Base-by-base conservation (phyloP, 2,113 vertebrate species). In the Labrus mixtus region DNA sequence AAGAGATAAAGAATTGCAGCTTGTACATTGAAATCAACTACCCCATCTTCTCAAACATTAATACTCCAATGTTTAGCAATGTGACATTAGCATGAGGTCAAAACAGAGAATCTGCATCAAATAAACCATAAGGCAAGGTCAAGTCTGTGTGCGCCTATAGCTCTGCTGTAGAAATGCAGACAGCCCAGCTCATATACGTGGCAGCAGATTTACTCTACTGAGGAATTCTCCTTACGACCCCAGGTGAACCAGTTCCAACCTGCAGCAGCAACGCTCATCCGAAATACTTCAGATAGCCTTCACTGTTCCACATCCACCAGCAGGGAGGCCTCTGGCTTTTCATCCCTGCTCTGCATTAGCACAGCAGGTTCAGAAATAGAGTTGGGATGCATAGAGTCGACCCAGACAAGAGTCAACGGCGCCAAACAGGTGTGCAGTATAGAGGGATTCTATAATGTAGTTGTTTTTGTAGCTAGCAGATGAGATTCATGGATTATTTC, bases 231-330 rank as follows among this genome's bases (percentile, higher is more conserved):
- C 75, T 56, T 62, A 70, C 60, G 73, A 89, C 78, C 83, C 79
- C 83, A 62, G 59, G 85, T 77, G 77, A 91, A 92, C 91, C 86
- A 92, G 92, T 93, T 89, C 70, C 78, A 91, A 93, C 93, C 91
- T 92, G 93, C 82, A 88, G 93, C 82, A 89, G 76, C 63, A 12
- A 84, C 22, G 64, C 90, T 87, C 48, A 43, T 73, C 62, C 48
- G 29, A 85, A 89, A 87, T 67, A 80, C 63, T 85, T 88, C 22
- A 64, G 64, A 73, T 29, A 48, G 68, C 51, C 78, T 36, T 62
- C 8, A 10, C 58, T 9, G 41, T 58, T 86, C 33, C 71, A 75
- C 69, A 50, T 78, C 37, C 73, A 69, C 50, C n/a, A 60, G 20
- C 39, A 7, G 61, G 46, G 25, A 68, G 12, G 63, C 71, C 66